Evolutionary conservation across 2,113 vertebrate species (phyloP).

Genomic region (Poecilia latipinna): DNA sequence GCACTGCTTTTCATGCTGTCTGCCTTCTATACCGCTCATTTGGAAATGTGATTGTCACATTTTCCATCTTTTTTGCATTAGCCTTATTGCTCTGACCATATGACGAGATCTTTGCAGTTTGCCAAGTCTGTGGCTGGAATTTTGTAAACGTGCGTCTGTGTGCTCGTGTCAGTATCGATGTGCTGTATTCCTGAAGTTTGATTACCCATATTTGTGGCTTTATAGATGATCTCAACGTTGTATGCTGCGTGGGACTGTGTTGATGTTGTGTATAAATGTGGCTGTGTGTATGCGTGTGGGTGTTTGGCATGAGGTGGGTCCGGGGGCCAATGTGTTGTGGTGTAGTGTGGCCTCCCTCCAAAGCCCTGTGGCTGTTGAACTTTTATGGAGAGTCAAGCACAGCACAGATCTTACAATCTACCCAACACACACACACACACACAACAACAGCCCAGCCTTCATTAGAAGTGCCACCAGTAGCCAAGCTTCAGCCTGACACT

Average conservation of each 20-base stretch:
- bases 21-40: conserved; percentile 9
- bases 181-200: conserved; percentile 56
- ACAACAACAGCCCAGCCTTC: conserved; percentile 42
- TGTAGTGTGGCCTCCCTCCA: conserved; percentile 66
- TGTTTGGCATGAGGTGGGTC: conserved; percentile 61
- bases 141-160: conserved; percentile 16
- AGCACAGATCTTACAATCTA: conserved; percentile 53
- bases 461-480: conserved; percentile 62
- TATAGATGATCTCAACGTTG: conserved; percentile 69
- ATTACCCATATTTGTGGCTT: conserved; percentile 69
- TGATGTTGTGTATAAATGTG: conserved; percentile 33
- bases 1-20: conserved; percentile 27
- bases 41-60: conserved; percentile 48
- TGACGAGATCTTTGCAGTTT: conserved; percentile 30
- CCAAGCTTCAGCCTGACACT: conserved; percentile 64
- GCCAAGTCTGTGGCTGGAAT: conserved; percentile 54
- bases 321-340: conserved; percentile 57
- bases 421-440: conserved; percentile 8
- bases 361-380: conserved; percentile 71
- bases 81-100: conserved; percentile 47
- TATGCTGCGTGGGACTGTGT: conserved; percentile 49
- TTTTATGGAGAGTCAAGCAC: conserved; percentile 71
- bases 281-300: conserved; percentile 28
- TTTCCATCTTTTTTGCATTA: conserved; percentile 67
- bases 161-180: conserved; percentile 44